Evolutionary conservation across 2,888 invertebrate genomes (phyloP).

Genomic region (Ophonus ardosiacus): DNA sequence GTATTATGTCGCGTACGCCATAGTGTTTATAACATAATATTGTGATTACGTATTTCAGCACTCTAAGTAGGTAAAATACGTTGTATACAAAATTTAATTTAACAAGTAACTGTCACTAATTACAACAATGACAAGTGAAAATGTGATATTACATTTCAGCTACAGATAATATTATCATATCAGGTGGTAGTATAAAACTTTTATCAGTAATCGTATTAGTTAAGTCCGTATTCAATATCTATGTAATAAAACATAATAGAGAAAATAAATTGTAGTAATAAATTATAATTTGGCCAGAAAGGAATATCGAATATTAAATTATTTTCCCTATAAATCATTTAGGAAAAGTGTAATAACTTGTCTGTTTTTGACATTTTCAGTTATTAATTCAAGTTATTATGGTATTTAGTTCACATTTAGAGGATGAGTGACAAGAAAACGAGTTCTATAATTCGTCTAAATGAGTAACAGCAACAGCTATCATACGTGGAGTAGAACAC

Average conservation of each 20-base stretch:
- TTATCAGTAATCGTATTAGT: neutral
- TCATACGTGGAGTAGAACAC: too few relatives aligned
- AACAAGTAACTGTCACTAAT: neutral
- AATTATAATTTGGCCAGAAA: neutral
- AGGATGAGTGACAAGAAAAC: too few relatives aligned
- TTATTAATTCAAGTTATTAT: too few relatives aligned
- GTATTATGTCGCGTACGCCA: neutral
- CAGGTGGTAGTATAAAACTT: neutral
- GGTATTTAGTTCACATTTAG: too few relatives aligned
- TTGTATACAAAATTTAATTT: neutral
- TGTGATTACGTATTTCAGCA: neutral
- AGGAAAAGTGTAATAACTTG: neutral
- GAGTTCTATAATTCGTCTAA: too few relatives aligned
- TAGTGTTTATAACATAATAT: neutral
- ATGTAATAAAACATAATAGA: neutral
- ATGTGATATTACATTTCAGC: neutral
- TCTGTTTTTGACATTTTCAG: too few relatives aligned
- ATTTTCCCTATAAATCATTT: neutral
- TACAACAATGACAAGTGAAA: neutral
- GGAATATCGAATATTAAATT: neutral
- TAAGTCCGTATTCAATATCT: neutral
- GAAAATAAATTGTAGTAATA: neutral
- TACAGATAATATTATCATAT: neutral
- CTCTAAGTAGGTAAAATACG: neutral
- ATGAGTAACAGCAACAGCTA: too few relatives aligned